Conservation (phyloP, 2,888 invertebrate species). For the Zonitis immaculata region DNA sequence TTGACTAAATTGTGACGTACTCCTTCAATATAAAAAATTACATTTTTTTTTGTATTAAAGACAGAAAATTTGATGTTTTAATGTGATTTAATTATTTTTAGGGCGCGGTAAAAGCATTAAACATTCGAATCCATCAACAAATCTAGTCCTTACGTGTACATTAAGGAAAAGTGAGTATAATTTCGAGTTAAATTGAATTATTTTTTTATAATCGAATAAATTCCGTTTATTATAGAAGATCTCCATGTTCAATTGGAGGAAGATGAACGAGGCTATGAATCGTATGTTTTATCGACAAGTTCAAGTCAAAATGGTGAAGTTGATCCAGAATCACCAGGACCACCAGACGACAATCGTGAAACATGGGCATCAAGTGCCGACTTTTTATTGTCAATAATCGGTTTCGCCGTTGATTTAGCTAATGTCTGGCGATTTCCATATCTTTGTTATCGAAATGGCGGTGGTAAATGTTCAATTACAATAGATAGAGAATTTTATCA, state of each 20-base stretch:
- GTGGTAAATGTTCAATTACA: too few relatives aligned
- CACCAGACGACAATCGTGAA: slow-evolving; percentile 59
- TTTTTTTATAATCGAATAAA: too few relatives aligned
- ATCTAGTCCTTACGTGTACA: slow-evolving; percentile 49
- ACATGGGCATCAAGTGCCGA: slow-evolving; percentile 79
- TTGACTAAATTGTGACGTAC: slow-evolving; percentile 11
- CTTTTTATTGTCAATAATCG: slow-evolving; percentile 77
- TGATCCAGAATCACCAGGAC: slow-evolving; percentile 42
- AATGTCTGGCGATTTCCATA: slow-evolving; percentile 85
- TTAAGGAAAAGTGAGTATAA: slow-evolving; percentile 58
- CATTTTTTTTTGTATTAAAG: neutral
- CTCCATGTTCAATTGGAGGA: slow-evolving; percentile 49
- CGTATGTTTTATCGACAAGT: slow-evolving; percentile 45
- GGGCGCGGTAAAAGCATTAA: slow-evolving; percentile 56
- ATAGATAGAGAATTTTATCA: too few relatives aligned
- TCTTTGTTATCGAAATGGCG: slow-evolving; percentile 73
- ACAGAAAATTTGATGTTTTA: too few relatives aligned
- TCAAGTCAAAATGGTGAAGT: slow-evolving; percentile 46
- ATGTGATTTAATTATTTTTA: too few relatives aligned
- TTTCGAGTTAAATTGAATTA: neutral
- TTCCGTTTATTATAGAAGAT: slow-evolving; percentile 47
- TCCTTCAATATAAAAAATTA: too few relatives aligned
- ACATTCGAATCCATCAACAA: slow-evolving; percentile 51
- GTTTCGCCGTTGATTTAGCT: slow-evolving; percentile 79
- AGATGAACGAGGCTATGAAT: slow-evolving; percentile 45